A percentile compares a stretch with the other conserved stretches of the same genome.
phyloP scores from a whole-genome alignment of 2,888 invertebrate genomes.

The Cataglyphis rosenhaueri region DNA sequence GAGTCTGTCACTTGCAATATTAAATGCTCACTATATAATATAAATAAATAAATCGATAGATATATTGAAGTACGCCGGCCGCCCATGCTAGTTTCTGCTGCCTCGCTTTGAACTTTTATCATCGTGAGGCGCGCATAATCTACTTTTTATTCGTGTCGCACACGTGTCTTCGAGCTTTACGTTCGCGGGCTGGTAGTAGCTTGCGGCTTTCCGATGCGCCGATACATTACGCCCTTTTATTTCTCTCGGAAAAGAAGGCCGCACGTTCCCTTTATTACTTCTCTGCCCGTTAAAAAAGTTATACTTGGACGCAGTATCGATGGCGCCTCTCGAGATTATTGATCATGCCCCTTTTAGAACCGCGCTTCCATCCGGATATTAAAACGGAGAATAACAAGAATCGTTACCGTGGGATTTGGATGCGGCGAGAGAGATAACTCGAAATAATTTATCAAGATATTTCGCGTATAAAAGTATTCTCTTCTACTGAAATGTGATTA shows the following conservation, averaged over 20 bases:
- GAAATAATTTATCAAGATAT: background rate
- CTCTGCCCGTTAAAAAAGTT: slow-evolving; percentile 49
- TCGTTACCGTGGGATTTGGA: background rate
- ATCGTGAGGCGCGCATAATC: slow-evolving; percentile 62
- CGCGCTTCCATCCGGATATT: background rate
- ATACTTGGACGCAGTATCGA: slow-evolving; percentile 18
- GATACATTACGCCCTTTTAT: slow-evolving; percentile 51
- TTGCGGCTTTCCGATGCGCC: slow-evolving; percentile 41
- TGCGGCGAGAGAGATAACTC: background rate
- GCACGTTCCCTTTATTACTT: slow-evolving; percentile 44
- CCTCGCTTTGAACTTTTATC: slow-evolving; percentile 74
- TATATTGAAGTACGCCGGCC: slow-evolving; percentile 25
- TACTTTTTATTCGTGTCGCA: slow-evolving; percentile 62
- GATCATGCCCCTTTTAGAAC: background rate
- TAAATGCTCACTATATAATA: background rate
- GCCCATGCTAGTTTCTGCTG: slow-evolving; percentile 49
- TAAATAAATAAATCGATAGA: slow-evolving; percentile 14
- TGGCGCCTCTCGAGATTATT: background rate
- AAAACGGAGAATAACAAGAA: background rate
- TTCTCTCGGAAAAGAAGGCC: slow-evolving; percentile 42
- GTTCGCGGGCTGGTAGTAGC: slow-evolving; percentile 32
- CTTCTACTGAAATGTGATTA: background rate
- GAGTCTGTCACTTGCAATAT: background rate
- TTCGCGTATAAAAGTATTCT: slow-evolving; percentile 11
- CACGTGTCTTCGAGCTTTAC: slow-evolving; percentile 57